Percentiles rank a stretch among this genome's conserved stretches.
Evolutionary conservation across 2,888 invertebrate species (phyloP).

Genomic region (Fragum sueziense): DNA sequence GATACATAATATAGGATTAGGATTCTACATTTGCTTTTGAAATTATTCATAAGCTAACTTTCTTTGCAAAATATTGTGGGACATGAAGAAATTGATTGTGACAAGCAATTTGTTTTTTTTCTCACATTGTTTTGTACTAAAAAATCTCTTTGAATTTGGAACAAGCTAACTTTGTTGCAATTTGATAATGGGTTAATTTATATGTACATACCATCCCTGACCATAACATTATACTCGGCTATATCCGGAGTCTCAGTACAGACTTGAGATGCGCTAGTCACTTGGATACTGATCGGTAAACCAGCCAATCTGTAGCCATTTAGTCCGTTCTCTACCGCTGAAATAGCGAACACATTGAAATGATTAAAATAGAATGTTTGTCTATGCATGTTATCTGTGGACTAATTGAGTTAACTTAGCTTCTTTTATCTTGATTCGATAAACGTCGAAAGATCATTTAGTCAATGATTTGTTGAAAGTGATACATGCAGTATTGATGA

Average conservation of each 20-base stretch:
- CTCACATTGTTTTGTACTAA: not conserved
- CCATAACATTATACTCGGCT: constrained; percentile 44
- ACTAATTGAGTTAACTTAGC: too few relatives aligned
- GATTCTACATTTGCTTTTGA: not conserved
- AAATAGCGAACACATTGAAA: too few relatives aligned
- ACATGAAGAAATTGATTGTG: not conserved
- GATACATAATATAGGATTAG: not conserved
- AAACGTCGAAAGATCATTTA: too few relatives aligned
- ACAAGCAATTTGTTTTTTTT: not conserved
- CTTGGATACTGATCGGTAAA: not conserved
- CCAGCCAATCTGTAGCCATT: constrained; percentile 32
- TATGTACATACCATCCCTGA: constrained; percentile 37
- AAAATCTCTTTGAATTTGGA: not conserved
- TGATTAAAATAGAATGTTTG: too few relatives aligned
- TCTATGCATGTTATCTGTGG: too few relatives aligned
- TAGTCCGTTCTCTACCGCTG: constrained; percentile 35
- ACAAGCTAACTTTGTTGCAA: not conserved
- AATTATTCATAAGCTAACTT: not conserved
- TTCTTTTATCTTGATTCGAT: too few relatives aligned
- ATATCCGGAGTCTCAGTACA: constrained; percentile 35
- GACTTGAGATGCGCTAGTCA: constrained; percentile 18
- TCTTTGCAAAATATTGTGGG: not conserved
- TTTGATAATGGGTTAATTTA: not conserved
- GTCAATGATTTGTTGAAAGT: too few relatives aligned
- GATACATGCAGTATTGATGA: too few relatives aligned